Conservation (phyloP, 2,797 vertebrate species). For the Telmatherina bonti region DNA sequence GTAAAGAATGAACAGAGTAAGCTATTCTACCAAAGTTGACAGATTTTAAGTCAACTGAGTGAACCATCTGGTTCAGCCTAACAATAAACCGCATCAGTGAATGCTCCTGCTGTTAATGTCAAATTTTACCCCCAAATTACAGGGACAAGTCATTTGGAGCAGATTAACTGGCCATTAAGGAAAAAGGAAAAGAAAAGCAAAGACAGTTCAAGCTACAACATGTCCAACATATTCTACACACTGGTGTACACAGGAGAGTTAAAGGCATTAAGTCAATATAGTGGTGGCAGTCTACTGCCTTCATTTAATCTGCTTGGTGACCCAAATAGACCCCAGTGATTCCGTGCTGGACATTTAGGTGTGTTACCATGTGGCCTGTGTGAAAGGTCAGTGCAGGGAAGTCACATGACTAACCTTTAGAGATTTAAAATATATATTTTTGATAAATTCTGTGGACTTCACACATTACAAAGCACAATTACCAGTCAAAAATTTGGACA, state of each 20-base stretch:
- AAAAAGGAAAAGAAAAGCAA: no score
- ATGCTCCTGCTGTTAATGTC: neutral
- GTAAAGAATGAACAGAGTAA: conserved; percentile 21
- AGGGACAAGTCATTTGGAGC: neutral
- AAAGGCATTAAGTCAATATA: conserved; percentile 38
- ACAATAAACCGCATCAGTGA: conserved; percentile 23
- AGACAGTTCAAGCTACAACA: neutral
- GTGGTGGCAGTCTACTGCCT: conserved; percentile 28
- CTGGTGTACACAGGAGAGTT: conserved; percentile 7
- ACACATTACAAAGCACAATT: no score
- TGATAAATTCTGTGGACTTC: conserved; percentile 5
- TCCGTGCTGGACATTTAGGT: conserved; percentile 17
- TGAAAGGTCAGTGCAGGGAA: conserved; percentile 36
- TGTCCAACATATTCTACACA: conserved; percentile 10
- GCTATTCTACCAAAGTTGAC: conserved; percentile 50
- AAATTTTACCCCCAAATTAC: neutral
- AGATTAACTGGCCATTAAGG: no score
- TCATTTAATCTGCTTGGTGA: conserved; percentile 65
- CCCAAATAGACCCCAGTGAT: conserved; percentile 63
- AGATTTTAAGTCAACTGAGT: conserved; percentile 10
- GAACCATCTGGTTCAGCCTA: conserved; percentile 26
- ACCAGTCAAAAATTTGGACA: no score
- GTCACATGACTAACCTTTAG: conserved; percentile 5
- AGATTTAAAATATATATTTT: conserved; percentile 36
- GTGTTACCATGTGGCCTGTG: conserved; percentile 40